phyloP scores from a whole-genome alignment of 2,888 invertebrate species.

The Euproctis similis region DNA sequence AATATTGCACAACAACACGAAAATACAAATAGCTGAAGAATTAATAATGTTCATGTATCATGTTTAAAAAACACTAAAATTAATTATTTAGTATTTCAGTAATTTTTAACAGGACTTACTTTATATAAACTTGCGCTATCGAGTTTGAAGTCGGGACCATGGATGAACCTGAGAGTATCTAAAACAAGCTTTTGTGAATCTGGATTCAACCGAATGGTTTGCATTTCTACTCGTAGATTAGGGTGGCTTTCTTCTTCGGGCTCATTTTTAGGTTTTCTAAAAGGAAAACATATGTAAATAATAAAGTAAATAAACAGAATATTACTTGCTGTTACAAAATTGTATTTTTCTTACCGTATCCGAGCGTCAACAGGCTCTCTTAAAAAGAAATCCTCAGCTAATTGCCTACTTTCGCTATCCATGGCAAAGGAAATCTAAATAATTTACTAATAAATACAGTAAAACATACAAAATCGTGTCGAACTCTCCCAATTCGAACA shows the following conservation, averaged over 20 bases:
- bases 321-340: no score
- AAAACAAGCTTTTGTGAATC: conserved; percentile 83
- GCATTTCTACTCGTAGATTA: conserved; percentile 83
- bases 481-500: not conserved
- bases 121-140: conserved; percentile 75
- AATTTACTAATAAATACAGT: conserved; percentile 15
- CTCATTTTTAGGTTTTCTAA: conserved; percentile 57
- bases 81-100: no score
- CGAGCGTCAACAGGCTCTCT: conserved; percentile 78
- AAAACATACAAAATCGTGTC: conserved; percentile 2
- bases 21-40: not conserved
- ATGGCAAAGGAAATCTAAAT: conserved; percentile 39
- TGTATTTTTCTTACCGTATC: conserved; percentile 63
- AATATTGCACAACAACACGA: conserved; percentile 11
- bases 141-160: conserved; percentile 81
- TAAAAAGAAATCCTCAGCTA: conserved; percentile 79
- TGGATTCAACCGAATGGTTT: conserved; percentile 80
- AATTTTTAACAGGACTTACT: conserved; percentile 31
- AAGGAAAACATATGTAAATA: not conserved
- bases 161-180: conserved; percentile 83
- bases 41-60: no score
- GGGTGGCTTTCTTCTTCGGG: conserved; percentile 65
- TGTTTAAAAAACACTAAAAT: no score
- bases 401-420: conserved; percentile 75
- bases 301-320: not conserved